Base-by-base conservation (phyloP, 1,140 invertebrate genomes). In the Drosophila varians region DNA sequence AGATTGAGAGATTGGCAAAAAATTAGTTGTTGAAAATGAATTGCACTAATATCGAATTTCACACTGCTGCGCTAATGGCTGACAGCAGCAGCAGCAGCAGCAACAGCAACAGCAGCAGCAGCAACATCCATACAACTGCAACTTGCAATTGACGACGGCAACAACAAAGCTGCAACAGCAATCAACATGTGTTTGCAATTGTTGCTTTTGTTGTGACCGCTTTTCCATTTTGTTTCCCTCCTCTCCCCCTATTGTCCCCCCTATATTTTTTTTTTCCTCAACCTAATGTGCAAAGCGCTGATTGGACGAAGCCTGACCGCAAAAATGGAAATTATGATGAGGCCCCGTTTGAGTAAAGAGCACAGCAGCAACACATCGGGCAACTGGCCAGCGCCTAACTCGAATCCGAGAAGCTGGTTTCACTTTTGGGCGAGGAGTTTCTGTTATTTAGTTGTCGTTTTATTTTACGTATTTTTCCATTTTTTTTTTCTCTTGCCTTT, bases 21-120 rank as follows among this genome's bases (percentile, higher is more conserved):
- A 83, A 83, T 77, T 83, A 83, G 82, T 87, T 82, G 82, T 87
- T 87, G 69, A 87, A 87, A 87, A 87, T 87, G 82, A 87, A 87
- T 87, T 87, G 82, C 82, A 87, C 82, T 87, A 87, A 87, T 86
- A 86, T 86, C 82, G 76, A 86, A 86, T 87, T 86, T 86, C 82
- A 87, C 82, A 86, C 82, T 82, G 77, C 47, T 70, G 69, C 82
- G 82, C 82, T 86, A 86, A 86, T 86, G 82, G 82, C 82, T 61
- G 77, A 68, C 70, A 57, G 62, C 55, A 54, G 51, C 65, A 61
- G 34, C 78, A 68, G 31, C 56, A 46, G n/a, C 62, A 64, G 14
- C 70, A 49, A 18, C 56, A 48, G 14, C 74, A 47, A 14, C 55
- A 55, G 23, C 66, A 52, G 23, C 56, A 60, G 14, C 74, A 47